A percentile compares a stretch with the other conserved stretches of the same genome.
Conservation (phyloP, 2,113 vertebrate genomes). For the Symphodus melops region DNA sequence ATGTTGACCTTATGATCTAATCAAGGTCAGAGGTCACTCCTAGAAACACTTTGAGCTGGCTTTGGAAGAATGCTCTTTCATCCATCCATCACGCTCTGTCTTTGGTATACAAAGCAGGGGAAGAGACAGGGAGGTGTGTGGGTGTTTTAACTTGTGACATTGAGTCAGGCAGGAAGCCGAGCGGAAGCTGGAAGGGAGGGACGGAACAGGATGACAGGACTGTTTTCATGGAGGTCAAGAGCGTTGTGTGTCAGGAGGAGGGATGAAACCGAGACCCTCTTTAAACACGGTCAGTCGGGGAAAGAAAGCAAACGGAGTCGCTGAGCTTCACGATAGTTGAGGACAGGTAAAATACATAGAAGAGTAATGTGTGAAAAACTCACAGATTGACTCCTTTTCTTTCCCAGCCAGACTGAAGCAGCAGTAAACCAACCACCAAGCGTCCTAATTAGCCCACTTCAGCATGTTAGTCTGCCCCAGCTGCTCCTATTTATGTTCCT, state of each 20-base stretch:
- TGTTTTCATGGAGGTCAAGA: conserved; percentile 57
- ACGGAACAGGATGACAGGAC: conserved; percentile 60
- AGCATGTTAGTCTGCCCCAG: conserved; percentile 68
- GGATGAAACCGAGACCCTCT: conserved; percentile 9
- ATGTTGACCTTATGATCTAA: not conserved
- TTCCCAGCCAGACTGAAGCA: conserved; percentile 57
- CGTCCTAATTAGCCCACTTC: conserved; percentile 74
- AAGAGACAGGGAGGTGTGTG: conserved; percentile 47
- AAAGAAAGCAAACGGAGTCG: not conserved
- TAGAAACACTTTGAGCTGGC: not conserved
- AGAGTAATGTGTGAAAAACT: conserved; percentile 26
- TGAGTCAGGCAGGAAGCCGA: conserved; percentile 77
- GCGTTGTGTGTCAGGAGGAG: conserved; percentile 24
- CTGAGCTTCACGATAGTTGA: not conserved
- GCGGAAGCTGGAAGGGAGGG: conserved; percentile 73
- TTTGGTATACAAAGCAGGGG: conserved; percentile 24
- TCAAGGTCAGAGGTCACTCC: not conserved
- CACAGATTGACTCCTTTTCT: conserved; percentile 34
- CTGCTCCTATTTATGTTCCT: conserved; percentile 73
- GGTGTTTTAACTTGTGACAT: conserved; percentile 54
- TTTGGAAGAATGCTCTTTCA: conserved; percentile 3
- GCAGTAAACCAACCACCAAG: conserved; percentile 63
- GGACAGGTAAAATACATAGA: conserved; percentile 20
- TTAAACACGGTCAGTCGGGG: not conserved
- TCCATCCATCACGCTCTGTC: conserved; percentile 43